These are phyloP conservation scores for Leucopternis melanops DNA, from an alignment of 2,113 vertebrate genomes.

Conservation along the genomic window DNA sequence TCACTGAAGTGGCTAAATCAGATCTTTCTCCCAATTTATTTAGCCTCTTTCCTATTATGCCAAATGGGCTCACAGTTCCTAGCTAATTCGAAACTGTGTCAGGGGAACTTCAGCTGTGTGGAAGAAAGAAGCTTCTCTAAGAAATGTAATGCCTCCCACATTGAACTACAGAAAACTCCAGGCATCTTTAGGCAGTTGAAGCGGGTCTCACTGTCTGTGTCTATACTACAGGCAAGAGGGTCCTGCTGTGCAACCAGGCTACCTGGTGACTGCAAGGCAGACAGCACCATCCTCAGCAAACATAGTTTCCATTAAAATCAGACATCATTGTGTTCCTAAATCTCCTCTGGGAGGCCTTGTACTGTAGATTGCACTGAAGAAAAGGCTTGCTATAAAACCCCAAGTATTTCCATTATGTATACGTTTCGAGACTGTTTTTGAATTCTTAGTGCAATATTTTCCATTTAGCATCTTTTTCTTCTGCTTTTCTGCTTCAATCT, in stretches of 20 bases:
- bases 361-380: not conserved
- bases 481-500: not conserved
- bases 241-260: not conserved
- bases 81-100: rapidly evolving
- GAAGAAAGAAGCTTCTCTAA: not conserved
- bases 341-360: not conserved
- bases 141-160: not conserved
- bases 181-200: not conserved
- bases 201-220: not conserved
- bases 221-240: not conserved
- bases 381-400: not conserved
- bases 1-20: not conserved
- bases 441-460: not conserved
- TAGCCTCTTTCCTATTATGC: not conserved
- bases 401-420: not conserved
- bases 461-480: not conserved
- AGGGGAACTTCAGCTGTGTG: not conserved
- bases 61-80: not conserved
- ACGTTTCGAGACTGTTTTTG: not conserved
- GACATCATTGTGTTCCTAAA: not conserved
- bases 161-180: not conserved
- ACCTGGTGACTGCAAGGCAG: not conserved
- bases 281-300: not conserved
- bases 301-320: not conserved
- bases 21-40: not conserved